phyloP scores from a whole-genome alignment of 2,888 invertebrate species.

The Ophion ventricosus region DNA sequence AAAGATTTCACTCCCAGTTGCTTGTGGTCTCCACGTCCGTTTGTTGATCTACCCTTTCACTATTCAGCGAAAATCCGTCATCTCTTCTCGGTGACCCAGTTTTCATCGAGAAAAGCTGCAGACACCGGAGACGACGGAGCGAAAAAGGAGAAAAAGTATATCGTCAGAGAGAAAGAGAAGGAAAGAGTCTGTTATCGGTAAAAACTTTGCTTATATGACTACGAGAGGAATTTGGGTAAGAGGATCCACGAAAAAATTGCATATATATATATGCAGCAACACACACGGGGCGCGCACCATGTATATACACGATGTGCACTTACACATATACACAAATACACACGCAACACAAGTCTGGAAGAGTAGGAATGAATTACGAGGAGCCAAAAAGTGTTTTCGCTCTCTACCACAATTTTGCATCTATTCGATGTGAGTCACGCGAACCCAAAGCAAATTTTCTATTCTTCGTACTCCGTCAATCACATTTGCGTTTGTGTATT shows the following conservation, averaged over 20 bases:
- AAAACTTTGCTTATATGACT: slow-evolving; percentile 59
- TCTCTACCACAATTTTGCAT: slow-evolving; percentile 10
- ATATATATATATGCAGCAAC: neutral
- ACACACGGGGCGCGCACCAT: neutral
- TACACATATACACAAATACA: neutral
- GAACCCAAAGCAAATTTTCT: neutral
- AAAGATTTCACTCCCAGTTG: slow-evolving; percentile 43
- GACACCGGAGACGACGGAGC: neutral
- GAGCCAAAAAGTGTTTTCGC: slow-evolving; percentile 27
- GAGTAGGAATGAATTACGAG: slow-evolving; percentile 11
- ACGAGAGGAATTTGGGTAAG: slow-evolving; percentile 12
- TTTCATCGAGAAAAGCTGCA: slow-evolving; percentile 55
- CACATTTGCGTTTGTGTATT: too few relatives aligned
- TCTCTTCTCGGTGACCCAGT: slow-evolving; percentile 54
- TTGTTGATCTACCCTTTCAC: slow-evolving; percentile 14
- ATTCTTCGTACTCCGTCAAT: neutral
- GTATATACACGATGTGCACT: neutral
- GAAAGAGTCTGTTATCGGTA: slow-evolving; percentile 31
- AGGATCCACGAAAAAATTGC: slow-evolving; percentile 35
- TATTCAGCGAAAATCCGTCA: slow-evolving; percentile 64
- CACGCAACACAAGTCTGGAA: too few relatives aligned
- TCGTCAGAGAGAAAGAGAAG: slow-evolving; percentile 3
- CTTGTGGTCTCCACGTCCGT: slow-evolving; percentile 15
- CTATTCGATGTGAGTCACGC: neutral
- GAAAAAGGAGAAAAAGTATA: neutral